Percentiles rank a stretch among this genome's conserved stretches.
Conservation (phyloP, 2,888 invertebrate genomes). For the Spisula solida region DNA sequence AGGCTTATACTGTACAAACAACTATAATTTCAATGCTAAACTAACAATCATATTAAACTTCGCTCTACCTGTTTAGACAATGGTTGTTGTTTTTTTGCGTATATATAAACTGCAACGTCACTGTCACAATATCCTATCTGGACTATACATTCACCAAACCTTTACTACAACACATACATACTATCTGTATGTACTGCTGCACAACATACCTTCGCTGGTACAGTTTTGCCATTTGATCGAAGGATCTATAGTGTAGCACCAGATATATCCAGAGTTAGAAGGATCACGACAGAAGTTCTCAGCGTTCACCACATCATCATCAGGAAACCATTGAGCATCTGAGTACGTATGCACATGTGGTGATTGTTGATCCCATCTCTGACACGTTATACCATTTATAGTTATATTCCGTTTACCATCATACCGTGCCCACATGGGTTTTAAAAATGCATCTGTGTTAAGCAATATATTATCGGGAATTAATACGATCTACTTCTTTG, state of each 20-base stretch:
- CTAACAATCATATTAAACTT: too few species aligned
- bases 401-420: slow-evolving; percentile 52
- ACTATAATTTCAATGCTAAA: too few species aligned
- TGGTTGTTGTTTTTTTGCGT: too few species aligned
- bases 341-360: slow-evolving; percentile 46
- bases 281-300: slow-evolving; percentile 34
- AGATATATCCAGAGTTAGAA: not conserved
- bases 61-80: too few species aligned
- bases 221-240: not conserved
- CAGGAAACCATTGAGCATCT: slow-evolving; percentile 2
- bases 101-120: too few species aligned
- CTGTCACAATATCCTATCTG: too few species aligned
- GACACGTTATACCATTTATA: slow-evolving; percentile 46
- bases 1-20: too few species aligned
- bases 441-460: not conserved
- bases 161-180: too few species aligned
- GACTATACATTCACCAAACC: too few species aligned
- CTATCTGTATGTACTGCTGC: too few species aligned
- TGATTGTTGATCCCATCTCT: slow-evolving; percentile 59
- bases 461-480: not conserved
- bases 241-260: slow-evolving; percentile 36
- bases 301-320: not conserved
- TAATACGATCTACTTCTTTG: too few species aligned
- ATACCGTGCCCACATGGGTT: slow-evolving; percentile 13
- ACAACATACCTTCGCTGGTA: not conserved